A percentile compares a stretch with the other conserved stretches of the same genome.
Evolutionary conservation across 2,888 invertebrate genomes (phyloP).

Genomic region (Empis stercorea): DNA sequence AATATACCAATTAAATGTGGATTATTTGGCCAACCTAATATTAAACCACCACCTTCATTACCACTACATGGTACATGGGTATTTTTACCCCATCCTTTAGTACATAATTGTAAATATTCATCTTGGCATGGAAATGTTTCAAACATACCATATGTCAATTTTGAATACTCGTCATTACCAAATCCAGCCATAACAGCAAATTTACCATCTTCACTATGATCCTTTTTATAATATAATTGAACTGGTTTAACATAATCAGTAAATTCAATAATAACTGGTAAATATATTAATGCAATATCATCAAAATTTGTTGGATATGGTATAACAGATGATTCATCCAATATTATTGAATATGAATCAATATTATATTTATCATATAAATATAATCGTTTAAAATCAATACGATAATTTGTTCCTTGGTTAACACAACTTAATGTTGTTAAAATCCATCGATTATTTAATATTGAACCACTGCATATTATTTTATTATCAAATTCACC

Average conservation of each 20-base stretch:
- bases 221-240: too few relatives aligned
- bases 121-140: neutral
- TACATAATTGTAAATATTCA: conserved; percentile 11
- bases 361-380: neutral
- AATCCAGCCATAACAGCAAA: conserved; percentile 15
- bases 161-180: conserved; percentile 3
- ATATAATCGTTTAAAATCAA: conserved; percentile 12
- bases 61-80: conserved; percentile 11
- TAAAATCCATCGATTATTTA: conserved; percentile 12
- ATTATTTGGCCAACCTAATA: conserved; percentile 12
- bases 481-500: neutral
- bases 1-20: conserved; percentile 14
- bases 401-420: conserved; percentile 2
- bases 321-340: conserved; percentile 7
- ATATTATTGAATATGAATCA: conserved; percentile 9
- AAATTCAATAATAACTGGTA: conserved; percentile 7
- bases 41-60: conserved; percentile 14
- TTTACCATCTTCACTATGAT: conserved; percentile 1
- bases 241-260: too few relatives aligned
- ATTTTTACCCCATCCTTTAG: conserved; percentile 10
- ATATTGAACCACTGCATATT: conserved; percentile 14
- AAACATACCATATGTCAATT: conserved; percentile 13
- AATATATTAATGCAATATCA: conserved; percentile 12
- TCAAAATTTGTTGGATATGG: conserved; percentile 6
- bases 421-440: conserved; percentile 10